phyloP scores from a whole-genome alignment of 1,140 invertebrate genomes.

The Drosophila ficusphila region DNA sequence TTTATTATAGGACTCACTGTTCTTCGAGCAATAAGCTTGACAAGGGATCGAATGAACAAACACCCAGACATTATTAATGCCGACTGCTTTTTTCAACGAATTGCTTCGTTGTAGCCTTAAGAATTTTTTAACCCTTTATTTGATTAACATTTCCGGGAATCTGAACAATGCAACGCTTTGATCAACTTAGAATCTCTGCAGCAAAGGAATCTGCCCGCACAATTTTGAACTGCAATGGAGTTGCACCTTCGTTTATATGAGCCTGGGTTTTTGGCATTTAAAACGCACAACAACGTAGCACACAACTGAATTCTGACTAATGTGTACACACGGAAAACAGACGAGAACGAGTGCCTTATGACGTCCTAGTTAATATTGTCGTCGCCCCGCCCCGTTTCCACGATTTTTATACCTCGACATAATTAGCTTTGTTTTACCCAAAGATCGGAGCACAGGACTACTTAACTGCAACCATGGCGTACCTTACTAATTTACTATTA shows the following conservation, averaged over 20 bases:
- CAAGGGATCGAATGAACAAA: slow-evolving; percentile 1
- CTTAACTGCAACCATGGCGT: slow-evolving; percentile 44
- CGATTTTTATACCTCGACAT: slow-evolving; percentile 43
- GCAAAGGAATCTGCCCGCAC: slow-evolving; percentile 27
- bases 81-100: slow-evolving; percentile 51
- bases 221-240: slow-evolving; percentile 6
- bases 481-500: slow-evolving; percentile 48
- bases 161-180: slow-evolving; percentile 29
- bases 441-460: slow-evolving; percentile 31
- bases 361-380: slow-evolving; percentile 48
- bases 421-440: slow-evolving; percentile 37
- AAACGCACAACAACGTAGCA: slow-evolving; percentile 40
- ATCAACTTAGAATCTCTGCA: slow-evolving; percentile 16
- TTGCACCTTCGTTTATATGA: slow-evolving; percentile 14
- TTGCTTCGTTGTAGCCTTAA: slow-evolving; percentile 34
- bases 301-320: slow-evolving; percentile 8
- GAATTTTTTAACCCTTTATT: slow-evolving; percentile 9
- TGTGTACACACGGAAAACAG: slow-evolving; percentile 4
- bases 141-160: slow-evolving; percentile 19
- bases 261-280: slow-evolving; percentile 57
- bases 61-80: slow-evolving; percentile 13
- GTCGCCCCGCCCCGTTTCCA: slow-evolving; percentile 15
- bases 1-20: slow-evolving; percentile 52
- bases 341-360: slow-evolving; percentile 65
- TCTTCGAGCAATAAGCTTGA: slow-evolving; percentile 51